Conservation (phyloP, 2,797 vertebrate species). For the Lacerta bilineata region DNA sequence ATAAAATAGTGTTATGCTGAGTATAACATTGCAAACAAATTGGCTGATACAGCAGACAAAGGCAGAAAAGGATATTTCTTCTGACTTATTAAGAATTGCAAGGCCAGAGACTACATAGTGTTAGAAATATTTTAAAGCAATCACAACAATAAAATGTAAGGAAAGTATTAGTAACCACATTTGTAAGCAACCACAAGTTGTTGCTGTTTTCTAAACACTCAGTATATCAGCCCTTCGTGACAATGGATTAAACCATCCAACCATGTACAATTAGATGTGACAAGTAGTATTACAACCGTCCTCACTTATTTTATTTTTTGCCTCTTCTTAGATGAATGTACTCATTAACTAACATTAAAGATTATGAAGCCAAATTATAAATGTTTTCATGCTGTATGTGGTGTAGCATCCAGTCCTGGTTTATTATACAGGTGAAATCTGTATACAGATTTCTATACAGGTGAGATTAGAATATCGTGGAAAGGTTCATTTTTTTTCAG, state of each 20-base stretch:
- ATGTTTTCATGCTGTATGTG: background rate
- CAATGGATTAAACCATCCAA: background rate
- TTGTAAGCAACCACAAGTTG: background rate
- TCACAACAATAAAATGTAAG: background rate
- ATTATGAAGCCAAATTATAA: background rate
- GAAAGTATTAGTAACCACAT: background rate
- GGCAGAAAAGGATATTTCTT: background rate
- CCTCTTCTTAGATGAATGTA: background rate
- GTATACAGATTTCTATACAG: too few relatives aligned
- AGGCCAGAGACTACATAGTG: background rate
- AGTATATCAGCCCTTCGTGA: background rate
- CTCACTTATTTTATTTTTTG: conserved; percentile 8
- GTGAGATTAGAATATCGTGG: too few relatives aligned
- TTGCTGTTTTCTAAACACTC: background rate
- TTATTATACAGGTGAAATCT: background rate
- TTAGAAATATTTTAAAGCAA: conserved; percentile 2
- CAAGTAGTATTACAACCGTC: background rate
- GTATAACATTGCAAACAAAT: conserved; percentile 8
- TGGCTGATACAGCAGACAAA: background rate
- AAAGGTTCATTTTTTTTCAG: too few relatives aligned
- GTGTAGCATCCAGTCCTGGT: background rate
- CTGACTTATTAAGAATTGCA: background rate
- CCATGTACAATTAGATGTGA: background rate
- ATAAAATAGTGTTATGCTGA: background rate
- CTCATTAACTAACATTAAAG: background rate